These are phyloP conservation scores for Acanthosepion esculentum DNA, from an alignment of 2,888 invertebrate species.

Conservation along the genomic window DNA sequence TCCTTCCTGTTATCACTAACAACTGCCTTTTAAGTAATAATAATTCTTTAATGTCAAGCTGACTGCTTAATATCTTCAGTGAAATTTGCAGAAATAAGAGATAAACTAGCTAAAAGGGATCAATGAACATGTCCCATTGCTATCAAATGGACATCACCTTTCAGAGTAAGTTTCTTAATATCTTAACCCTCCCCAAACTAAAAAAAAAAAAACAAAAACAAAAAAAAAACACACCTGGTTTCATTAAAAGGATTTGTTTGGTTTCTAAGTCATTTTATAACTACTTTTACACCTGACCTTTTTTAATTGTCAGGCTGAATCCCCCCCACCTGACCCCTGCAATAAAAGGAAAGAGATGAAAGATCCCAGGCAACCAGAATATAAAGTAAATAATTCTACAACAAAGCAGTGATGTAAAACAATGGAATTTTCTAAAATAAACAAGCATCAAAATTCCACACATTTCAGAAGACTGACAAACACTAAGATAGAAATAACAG, in stretches of 20 bases:
- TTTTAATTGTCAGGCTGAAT: neutral
- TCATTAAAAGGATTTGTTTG: neutral
- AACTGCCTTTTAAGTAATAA: no score
- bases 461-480: neutral
- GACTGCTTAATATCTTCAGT: neutral
- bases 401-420: neutral
- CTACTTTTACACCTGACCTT: neutral
- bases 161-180: no score
- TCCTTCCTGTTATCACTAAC: no score
- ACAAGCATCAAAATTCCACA: neutral
- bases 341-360: neutral
- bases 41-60: no score
- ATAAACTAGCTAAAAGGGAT: neutral
- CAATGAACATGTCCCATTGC: no score
- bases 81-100: neutral
- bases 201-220: neutral
- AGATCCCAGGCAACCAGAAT: neutral
- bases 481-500: neutral
- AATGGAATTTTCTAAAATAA: neutral
- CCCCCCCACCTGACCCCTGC: neutral
- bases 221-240: neutral
- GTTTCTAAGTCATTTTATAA: no score
- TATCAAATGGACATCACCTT: no score
- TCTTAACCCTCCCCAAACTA: no score
- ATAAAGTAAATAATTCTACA: neutral